These are phyloP conservation scores for Chlorodrepanis virens DNA, from an alignment of 2,113 vertebrate species.

Conservation along the genomic window DNA sequence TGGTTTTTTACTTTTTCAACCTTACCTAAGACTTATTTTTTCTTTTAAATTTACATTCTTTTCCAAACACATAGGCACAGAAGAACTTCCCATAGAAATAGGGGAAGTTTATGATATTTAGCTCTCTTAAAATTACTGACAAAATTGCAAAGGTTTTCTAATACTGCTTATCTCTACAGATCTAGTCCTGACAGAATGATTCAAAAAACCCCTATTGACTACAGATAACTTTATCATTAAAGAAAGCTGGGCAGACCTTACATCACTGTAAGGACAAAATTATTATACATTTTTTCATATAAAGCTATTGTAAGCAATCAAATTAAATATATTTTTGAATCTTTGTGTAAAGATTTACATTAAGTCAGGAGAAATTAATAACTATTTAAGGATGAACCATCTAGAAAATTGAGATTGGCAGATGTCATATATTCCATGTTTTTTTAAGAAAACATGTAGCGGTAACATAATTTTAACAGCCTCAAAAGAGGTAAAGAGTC, in stretches of 20 bases:
- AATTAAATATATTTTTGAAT: conserved; percentile 25
- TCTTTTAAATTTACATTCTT: neutral
- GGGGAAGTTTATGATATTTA: neutral
- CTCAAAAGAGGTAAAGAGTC: neutral
- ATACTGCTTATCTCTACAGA: neutral
- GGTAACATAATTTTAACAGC: conserved; percentile 8
- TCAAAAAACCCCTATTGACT: neutral
- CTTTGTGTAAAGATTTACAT: conserved; percentile 30
- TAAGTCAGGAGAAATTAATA: conserved; percentile 26
- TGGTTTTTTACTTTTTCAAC: neutral
- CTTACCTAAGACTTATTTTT: neutral
- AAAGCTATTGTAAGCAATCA: conserved; percentile 16
- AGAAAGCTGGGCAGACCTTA: neutral
- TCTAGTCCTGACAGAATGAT: neutral
- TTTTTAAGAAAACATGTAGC: conserved; percentile 32
- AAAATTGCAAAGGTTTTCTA: neutral
- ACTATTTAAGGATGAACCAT: conserved; percentile 16
- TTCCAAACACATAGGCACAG: neutral
- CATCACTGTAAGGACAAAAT: neutral
- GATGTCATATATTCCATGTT: neutral
- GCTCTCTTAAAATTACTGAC: neutral
- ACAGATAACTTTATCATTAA: neutral
- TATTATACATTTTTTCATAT: conserved; percentile 7
- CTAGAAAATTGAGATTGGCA: conserved; percentile 32
- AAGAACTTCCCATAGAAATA: neutral